A percentile compares a stretch with the other conserved stretches of the same genome.
Conservation (phyloP, 2,888 invertebrate species). For the Nipponacmea schrenckii region DNA sequence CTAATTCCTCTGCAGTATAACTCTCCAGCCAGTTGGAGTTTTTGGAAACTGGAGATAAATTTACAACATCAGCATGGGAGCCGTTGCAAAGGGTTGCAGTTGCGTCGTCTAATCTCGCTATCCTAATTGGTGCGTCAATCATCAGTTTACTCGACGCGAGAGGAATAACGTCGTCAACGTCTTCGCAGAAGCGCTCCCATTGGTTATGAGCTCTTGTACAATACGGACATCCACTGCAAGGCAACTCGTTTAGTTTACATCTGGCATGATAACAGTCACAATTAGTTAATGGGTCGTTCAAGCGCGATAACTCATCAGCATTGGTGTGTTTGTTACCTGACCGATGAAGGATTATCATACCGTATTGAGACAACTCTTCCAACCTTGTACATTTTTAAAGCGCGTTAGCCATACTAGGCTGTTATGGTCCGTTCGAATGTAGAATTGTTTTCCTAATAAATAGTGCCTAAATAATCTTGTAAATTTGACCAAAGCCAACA, state of each 20-base stretch:
- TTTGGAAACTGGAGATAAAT: no score
- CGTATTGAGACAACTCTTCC: conserved; percentile 9
- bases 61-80: no score
- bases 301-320: neutral
- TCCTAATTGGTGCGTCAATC: no score
- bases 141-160: no score
- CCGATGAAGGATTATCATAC: neutral
- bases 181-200: no score
- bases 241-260: neutral
- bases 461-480: conserved; percentile 17
- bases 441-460: conserved; percentile 20
- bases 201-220: no score
- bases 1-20: no score
- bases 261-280: neutral
- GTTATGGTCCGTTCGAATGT: conserved; percentile 25
- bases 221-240: neutral
- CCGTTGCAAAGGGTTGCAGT: no score
- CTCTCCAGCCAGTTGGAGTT: no score
- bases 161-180: no score
- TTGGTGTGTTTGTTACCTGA: neutral
- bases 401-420: conserved; percentile 22
- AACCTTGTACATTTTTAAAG: conserved; percentile 16
- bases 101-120: no score
- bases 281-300: neutral
- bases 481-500: neutral